Percentiles rank a stretch among this genome's conserved stretches.
phyloP scores from a whole-genome alignment of 2,888 invertebrate genomes.

The Platerodrilus igneus region DNA sequence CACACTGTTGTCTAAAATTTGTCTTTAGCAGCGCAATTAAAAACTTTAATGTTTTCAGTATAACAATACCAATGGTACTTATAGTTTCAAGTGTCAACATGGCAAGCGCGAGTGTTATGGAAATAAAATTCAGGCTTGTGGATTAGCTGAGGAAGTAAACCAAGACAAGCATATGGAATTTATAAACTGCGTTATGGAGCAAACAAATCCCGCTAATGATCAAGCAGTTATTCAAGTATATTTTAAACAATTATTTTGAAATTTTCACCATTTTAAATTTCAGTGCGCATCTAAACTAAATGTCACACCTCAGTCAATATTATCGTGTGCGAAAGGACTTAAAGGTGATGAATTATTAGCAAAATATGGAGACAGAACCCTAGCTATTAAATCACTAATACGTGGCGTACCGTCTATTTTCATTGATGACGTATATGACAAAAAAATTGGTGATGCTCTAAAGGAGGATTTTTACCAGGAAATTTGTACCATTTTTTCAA shows the following conservation, averaged over 20 bases:
- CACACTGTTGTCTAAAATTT: not conserved
- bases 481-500: constrained; percentile 20
- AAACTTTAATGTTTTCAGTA: constrained; percentile 10
- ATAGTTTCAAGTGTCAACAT: constrained; percentile 50
- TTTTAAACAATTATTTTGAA: not conserved
- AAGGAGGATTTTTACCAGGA: constrained; percentile 26
- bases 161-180: constrained; percentile 34
- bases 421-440: constrained; percentile 40
- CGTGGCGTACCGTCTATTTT: constrained; percentile 46
- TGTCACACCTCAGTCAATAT: constrained; percentile 26
- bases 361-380: constrained; percentile 41
- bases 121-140: constrained; percentile 53
- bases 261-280: constrained; percentile 7
- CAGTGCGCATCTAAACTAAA: constrained; percentile 38
- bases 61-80: constrained; percentile 29
- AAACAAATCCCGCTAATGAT: constrained; percentile 30
- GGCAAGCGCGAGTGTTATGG: constrained; percentile 50
- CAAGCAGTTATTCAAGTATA: no score
- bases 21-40: not conserved
- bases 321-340: constrained; percentile 32
- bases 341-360: constrained; percentile 42
- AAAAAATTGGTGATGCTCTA: constrained; percentile 20
- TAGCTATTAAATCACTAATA: constrained; percentile 35
- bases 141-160: constrained; percentile 40
- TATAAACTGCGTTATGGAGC: constrained; percentile 49